These are phyloP conservation scores for Cyanocitta stelleri DNA, from an alignment of 2,113 vertebrate species.

Conservation along the genomic window DNA sequence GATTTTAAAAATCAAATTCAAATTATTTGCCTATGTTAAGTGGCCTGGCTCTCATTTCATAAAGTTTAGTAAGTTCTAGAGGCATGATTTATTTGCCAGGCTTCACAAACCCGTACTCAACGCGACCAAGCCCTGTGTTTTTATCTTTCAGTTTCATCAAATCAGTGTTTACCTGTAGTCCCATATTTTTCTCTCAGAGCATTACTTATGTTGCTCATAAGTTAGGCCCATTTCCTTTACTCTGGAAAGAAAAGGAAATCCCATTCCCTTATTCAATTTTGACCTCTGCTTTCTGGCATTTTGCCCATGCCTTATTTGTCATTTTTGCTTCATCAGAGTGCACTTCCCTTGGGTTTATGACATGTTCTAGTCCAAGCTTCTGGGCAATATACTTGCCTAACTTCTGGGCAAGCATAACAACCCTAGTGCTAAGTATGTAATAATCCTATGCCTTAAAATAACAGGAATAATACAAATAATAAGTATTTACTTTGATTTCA, in stretches of 20 bases:
- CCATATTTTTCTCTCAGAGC: not conserved
- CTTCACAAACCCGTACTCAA: not conserved
- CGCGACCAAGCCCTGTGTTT: not conserved
- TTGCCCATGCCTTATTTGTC: not conserved
- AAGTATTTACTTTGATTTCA: not conserved
- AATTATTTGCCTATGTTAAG: not conserved
- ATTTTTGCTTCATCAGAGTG: not conserved
- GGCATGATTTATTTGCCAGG: not conserved
- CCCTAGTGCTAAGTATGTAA: not conserved
- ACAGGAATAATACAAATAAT: not conserved
- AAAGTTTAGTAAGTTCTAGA: not conserved
- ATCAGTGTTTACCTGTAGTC: not conserved
- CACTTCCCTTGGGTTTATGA: not conserved
- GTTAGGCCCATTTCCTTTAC: not conserved
- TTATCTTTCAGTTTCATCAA: not conserved
- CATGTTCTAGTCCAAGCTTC: not conserved
- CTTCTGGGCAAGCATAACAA: not conserved
- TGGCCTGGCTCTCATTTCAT: not conserved
- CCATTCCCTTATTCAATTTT: rapidly evolving
- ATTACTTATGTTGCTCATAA: not conserved
- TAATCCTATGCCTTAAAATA: not conserved
- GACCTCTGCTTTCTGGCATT: not conserved
- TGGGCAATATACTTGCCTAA: not conserved
- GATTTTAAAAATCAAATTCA: not conserved
- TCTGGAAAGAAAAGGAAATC: not conserved